Conservation (phyloP, 1,140 invertebrate species). For the Pomacea maculata region DNA sequence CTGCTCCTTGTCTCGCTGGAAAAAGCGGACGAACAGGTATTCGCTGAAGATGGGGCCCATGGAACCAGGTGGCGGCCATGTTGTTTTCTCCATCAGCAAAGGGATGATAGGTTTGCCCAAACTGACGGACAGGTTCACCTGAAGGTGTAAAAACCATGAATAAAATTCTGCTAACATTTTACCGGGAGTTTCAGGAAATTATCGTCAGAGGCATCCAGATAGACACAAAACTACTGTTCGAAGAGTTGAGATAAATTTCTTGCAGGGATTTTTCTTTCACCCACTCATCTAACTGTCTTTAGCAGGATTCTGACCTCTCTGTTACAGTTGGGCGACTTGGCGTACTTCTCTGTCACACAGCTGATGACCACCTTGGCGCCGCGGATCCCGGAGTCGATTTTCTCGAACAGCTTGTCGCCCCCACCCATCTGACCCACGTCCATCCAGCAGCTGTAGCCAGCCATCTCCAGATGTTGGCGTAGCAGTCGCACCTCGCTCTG, state of each 20-base stretch:
- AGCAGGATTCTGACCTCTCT: slow-evolving; percentile 49
- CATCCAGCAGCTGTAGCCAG: slow-evolving; percentile 60
- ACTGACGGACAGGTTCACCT: slow-evolving; percentile 59
- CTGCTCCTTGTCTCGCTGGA: slow-evolving; percentile 38
- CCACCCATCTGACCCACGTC: slow-evolving; percentile 65
- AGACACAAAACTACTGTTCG: no score
- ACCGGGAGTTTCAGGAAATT: not conserved
- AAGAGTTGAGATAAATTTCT: not conserved
- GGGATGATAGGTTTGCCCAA: slow-evolving; percentile 59
- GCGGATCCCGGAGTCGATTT: slow-evolving; percentile 58
- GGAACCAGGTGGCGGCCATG: slow-evolving; percentile 58
- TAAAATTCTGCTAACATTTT: not conserved
- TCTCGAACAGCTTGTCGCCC: slow-evolving; percentile 59
- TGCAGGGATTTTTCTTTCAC: not conserved
- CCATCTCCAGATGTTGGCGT: slow-evolving; percentile 51
- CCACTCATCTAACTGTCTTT: not conserved
- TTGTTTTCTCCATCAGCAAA: slow-evolving; percentile 55
- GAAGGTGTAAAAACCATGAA: slow-evolving; percentile 10
- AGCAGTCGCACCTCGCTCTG: slow-evolving; percentile 58
- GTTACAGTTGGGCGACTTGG: slow-evolving; percentile 60
- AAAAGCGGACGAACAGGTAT: slow-evolving; percentile 58
- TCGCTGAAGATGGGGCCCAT: slow-evolving; percentile 64
- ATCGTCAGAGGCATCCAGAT: no score
- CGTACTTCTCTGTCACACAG: slow-evolving; percentile 59
- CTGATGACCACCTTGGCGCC: slow-evolving; percentile 56